Evolutionary conservation across 2,797 vertebrate species (phyloP), one percentile per base, ranked within the genome.

Genomic region (Phataginus tetradactyla): DNA sequence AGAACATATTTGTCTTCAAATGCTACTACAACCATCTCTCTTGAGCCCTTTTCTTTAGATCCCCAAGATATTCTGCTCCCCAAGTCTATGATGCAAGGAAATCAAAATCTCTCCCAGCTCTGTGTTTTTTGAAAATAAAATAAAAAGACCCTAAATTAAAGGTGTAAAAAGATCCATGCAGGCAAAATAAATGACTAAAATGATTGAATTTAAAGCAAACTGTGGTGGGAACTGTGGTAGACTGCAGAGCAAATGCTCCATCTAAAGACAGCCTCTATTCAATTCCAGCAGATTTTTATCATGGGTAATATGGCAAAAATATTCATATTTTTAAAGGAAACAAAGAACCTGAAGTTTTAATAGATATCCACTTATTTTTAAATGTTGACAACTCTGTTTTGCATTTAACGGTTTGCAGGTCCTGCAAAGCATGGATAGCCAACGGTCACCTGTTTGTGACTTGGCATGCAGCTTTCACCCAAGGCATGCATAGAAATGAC

Each of bases 111-210:
- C 37, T 80, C 27, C n/a, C 37, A 89, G 71, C 20, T 79, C 42
- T 88, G 32, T 20, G 20, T 15, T 42, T 94, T 94, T 61, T n/a
- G 74, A 23, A 79, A 74, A 23, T 3, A 4, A 23, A 49, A 68
- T 93, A 4, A 78, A 57, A 5, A 81, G 37, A 92, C 34, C 21
- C 23, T 7, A 87, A 39, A 63, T 55, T 42, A 29, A 69, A 11
- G 14, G 42, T 57, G 45, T 59, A 78, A 79, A 74, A 55, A 80
- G 34, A 59, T 84, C 72, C 77, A 95, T 25, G 78, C 1, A 88
- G 39, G 4, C 49, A 89, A 85, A 91, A 91, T 57, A 88, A 55
- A 90, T 69, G 4, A 95, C 18, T 83, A 81, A 64, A 55, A 75
- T 37, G 3, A 69, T 3, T 85, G 29, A 7, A 1, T 25, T 90